These are phyloP conservation scores for Tetanocera ferruginea DNA, from an alignment of 2,888 invertebrate genomes.

Conservation along the genomic window DNA sequence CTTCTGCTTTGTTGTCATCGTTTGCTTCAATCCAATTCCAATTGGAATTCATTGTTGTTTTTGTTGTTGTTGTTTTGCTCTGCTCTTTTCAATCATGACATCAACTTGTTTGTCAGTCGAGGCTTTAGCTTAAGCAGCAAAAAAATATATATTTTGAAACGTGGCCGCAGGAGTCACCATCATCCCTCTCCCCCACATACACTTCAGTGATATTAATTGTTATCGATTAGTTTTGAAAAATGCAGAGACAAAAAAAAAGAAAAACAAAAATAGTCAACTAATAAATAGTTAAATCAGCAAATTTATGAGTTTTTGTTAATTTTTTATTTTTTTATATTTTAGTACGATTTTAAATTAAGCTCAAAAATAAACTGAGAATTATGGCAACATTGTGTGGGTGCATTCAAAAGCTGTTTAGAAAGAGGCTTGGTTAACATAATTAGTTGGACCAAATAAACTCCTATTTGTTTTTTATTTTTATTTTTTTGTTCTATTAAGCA, in stretches of 20 bases:
- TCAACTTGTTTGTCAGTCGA: conserved; percentile 44
- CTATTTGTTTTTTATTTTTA: too few relatives aligned
- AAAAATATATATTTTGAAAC: conserved; percentile 11
- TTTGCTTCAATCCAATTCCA: conserved; percentile 18
- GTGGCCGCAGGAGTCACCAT: background rate
- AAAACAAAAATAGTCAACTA: background rate
- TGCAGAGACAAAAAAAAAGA: background rate
- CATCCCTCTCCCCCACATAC: background rate
- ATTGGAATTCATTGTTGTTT: conserved; percentile 12
- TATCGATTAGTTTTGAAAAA: conserved; percentile 54
- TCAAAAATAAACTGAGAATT: too few relatives aligned
- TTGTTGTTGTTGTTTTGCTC: conserved; percentile 24
- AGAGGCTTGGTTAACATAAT: too few relatives aligned
- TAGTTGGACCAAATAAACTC: too few relatives aligned
- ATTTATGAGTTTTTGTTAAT: background rate
- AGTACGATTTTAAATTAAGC: too few relatives aligned
- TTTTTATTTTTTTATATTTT: too few relatives aligned
- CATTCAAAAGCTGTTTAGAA: too few relatives aligned
- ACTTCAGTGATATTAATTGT: conserved; percentile 46
- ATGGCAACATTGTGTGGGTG: too few relatives aligned
- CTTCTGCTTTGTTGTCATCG: conserved; percentile 21
- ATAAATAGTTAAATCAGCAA: background rate
- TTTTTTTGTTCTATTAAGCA: too few relatives aligned
- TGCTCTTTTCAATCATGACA: conserved; percentile 47
- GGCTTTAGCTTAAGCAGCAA: background rate